Evolutionary conservation across 2,113 vertebrate species (phyloP), one percentile per base, ranked within the genome.

Genomic region (Hemiscyllium ocellatum): DNA sequence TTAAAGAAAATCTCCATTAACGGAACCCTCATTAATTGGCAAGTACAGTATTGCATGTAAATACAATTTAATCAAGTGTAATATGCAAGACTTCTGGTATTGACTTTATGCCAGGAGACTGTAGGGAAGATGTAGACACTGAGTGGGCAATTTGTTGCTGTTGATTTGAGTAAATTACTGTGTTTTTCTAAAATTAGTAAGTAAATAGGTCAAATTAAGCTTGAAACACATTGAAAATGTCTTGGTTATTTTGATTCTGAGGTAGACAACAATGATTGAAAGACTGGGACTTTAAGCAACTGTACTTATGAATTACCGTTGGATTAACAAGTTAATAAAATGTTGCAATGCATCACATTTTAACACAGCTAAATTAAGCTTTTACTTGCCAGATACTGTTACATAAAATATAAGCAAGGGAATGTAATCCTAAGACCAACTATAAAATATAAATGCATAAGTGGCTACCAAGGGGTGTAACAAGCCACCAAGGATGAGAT

Each of bases 111-210:
- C 56, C 56, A 91, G 56, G 65, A 91, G 61, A 66, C 56, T 37
- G 56, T 66, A n/a, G 29, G 89, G 86, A 91, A 91, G 61, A 91
- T 91, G 89, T 33, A 91, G 89, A 91, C 29, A 91, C 15, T 91
- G 29, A 66, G 89, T 91, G 56, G 56, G 56, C 56, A 66, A 91
- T 91, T 91, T 91, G 89, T 91, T 91, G 89, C 7, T 91, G 66
- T 19, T 91, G 89, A 91, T 91, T 66, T 91, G 56, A 20, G 33
- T 66, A 66, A 91, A 91, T 91, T 66, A n/a, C 61, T 65, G 33
- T 91, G 89, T 17, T 91, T 65, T n/a, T 91, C 89, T 91, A 91
- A 91, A 66, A 91, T 91, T 91, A 91, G 89, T 22, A 91, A 91
- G 37, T n/a, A 66, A 65, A 91, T 66, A 66, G 89, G 29, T 91